Conservation (phyloP, 2,888 invertebrate species). For the Timema cristinae region DNA sequence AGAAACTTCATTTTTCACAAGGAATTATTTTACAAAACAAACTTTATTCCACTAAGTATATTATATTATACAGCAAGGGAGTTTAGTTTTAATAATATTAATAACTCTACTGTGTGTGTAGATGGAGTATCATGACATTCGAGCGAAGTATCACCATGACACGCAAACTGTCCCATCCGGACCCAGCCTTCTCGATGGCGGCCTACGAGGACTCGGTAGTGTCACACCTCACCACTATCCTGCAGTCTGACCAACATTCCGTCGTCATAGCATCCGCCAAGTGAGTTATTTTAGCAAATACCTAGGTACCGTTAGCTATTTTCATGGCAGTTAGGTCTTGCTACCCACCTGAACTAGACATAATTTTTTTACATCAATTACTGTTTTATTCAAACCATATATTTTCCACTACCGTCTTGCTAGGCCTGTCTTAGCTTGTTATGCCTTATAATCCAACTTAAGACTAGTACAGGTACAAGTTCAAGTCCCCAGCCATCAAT, state of each 20-base stretch:
- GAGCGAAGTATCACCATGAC: constrained; percentile 65
- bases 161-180: constrained; percentile 49
- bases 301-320: no score
- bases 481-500: no score
- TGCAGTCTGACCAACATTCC: constrained; percentile 74
- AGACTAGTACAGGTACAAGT: no score
- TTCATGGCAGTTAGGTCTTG: no score
- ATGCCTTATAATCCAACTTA: no score
- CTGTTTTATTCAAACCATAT: no score
- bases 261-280: constrained; percentile 69
- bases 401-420: no score
- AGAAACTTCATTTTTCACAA: not conserved
- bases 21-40: not conserved
- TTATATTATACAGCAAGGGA: not conserved
- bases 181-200: constrained; percentile 53
- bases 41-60: not conserved
- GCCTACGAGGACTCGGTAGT: constrained; percentile 75
- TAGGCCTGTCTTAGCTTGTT: no score
- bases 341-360: no score
- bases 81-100: no score
- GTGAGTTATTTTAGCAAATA: constrained; percentile 43
- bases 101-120: constrained; percentile 38
- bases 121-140: constrained; percentile 95
- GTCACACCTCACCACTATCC: constrained; percentile 77
- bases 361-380: no score